These are phyloP conservation scores for Urocitellus parryii DNA, from an alignment of 2,113 vertebrate species.

Conservation along the genomic window DNA sequence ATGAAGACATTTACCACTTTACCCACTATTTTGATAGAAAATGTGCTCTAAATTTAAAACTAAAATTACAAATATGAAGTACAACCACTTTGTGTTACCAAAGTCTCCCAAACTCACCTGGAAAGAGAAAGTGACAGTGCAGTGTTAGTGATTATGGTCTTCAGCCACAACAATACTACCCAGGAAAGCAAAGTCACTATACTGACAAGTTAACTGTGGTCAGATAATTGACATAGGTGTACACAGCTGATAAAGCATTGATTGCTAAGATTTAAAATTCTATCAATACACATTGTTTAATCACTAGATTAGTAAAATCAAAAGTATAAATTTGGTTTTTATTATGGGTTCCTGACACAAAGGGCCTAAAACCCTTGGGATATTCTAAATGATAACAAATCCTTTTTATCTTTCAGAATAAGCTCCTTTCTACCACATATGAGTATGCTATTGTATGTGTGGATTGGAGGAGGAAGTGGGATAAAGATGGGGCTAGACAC, in stretches of 20 bases:
- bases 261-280: not conserved
- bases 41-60: conserved; percentile 28
- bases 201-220: not conserved
- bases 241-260: conserved; percentile 2
- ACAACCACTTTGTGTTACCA: not conserved
- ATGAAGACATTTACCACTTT: conserved; percentile 23
- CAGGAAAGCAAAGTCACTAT: not conserved
- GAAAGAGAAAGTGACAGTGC: not conserved
- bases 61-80: conserved; percentile 9
- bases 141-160: not conserved
- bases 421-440: not conserved
- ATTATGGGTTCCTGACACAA: conserved; percentile 16
- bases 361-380: not conserved
- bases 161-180: not conserved
- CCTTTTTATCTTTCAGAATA: not conserved
- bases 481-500: not conserved
- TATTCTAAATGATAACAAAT: not conserved
- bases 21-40: not conserved
- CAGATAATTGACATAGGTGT: not conserved
- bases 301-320: not conserved
- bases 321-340: not conserved
- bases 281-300: not conserved
- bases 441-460: not conserved
- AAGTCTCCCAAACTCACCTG: not conserved
- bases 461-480: not conserved